Base-by-base conservation (phyloP, 2,888 invertebrate species). In the Latrodectus elegans region DNA sequence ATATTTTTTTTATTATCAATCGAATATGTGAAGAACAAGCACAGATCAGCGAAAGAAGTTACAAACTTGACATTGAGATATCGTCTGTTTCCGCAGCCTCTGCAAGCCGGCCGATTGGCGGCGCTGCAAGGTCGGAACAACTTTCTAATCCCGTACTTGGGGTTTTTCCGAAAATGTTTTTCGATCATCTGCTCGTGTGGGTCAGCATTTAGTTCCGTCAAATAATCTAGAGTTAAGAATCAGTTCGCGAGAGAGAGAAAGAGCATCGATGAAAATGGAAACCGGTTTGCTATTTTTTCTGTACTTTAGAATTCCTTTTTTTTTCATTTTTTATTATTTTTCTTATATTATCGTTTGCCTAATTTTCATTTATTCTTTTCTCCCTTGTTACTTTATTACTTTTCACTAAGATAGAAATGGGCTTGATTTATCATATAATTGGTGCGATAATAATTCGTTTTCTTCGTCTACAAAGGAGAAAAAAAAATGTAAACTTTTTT, bases 151-250 rank as follows among this genome's bases (percentile, higher is more conserved):
- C 75, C 82, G 82, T 82, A 84, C 84, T 77, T 71, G 70, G 84
- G 84, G 84, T 84, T 84, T 84, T 84, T 64, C 84, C 71, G 52
- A 52, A 76, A 84, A 78, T 74, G 81, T 77, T 81, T 81, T 81
- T 67, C 81, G 76, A 81, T 81, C 75, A 67, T 70, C n/a, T 14
- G n/a, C 52, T 51, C 53, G 74, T 74, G 81, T 81, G 70, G 78
- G 71, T 68, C 71, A 80, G 81, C 75, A 81, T 71, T 86, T 86
- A 86, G 86, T 86, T 86, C 86, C 86, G 86, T 86, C 86, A 86
- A 86, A 81, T 68, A 72, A 86, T 81, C 68, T 68, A 68, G 74
- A 79, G 74, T 79, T 70, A 70, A 81, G 86, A 86, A 81, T 86
- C 76, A 26, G 81, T 77, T 38, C 67, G 73, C 51, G 60, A 65